Evolutionary conservation across 1,140 invertebrate species (phyloP), one percentile per base, ranked within the genome.

Genomic region (Acromyrmex echinatior): DNA sequence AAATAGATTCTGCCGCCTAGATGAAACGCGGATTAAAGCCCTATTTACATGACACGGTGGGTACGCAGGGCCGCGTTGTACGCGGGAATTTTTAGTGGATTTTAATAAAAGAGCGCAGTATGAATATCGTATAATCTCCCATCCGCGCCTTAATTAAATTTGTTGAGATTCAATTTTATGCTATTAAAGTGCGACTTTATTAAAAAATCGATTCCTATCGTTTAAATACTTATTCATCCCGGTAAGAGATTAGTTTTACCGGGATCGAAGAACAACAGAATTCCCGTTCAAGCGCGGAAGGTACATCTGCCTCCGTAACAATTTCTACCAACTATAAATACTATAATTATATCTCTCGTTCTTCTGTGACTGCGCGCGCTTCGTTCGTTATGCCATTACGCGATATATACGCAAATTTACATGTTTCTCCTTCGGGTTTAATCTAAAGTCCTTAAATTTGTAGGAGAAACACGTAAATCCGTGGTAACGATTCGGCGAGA

Each of bases 11-110:
- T 21, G 25, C 80, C 28, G 74, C 45, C 53, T 86, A 62, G 77
- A 89, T 89, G 71, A 89, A 82, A 76, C 76, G 76, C 31, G 87
- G 71, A 71, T 82, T 87, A 71, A 82, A 73, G 76, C 49, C 86
- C 62, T 49, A 84, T 84, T 84, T 84, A 84, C 80, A 84, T 84
- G 80, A 81, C 65, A 58, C 39, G 80, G 70, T 28, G 35, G 79
- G 79, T 74, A 39, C 35, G 70, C 49, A 31, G 53, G 73, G 66
- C 66, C 76, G 31, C 39, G 65, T 89, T 74, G 79, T 58, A 84
- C 21, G 53, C 56, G 60, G 49, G 87, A 89, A 90, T 86, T 89
- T 86, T 86, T 90, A 84, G 56, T 84, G 70, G 80, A 84, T 76
- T 76, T 84, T 84, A 81, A 90, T 86, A 63, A 86, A 86, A 53